phyloP scores from a whole-genome alignment of 2,113 vertebrate genomes.

The Varanus salvator region DNA sequence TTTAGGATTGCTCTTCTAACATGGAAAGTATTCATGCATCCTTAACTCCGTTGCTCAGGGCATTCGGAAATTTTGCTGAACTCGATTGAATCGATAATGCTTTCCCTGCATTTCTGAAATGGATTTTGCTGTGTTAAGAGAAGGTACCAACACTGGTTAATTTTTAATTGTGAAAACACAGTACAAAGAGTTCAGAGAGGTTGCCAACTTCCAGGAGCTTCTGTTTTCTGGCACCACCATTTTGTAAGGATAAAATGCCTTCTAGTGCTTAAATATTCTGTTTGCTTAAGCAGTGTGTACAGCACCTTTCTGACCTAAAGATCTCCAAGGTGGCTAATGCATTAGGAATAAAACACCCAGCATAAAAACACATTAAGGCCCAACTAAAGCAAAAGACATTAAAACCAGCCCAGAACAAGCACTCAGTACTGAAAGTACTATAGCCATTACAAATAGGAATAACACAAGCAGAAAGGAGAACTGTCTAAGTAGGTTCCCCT shows the following conservation, averaged over 20 bases:
- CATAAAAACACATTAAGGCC: not conserved
- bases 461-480: not conserved
- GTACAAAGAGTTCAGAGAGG: not conserved
- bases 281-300: not conserved
- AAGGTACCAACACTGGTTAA: not conserved
- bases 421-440: not conserved
- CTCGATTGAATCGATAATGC: not conserved
- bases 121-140: not conserved
- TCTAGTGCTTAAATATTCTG: not conserved
- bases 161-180: not conserved
- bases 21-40: constrained; percentile 7
- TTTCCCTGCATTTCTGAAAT: constrained; percentile 5
- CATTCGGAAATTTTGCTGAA: not conserved
- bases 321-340: not conserved
- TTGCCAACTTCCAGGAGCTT: not conserved
- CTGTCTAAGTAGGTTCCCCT: too few species aligned
- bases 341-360: not conserved
- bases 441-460: not conserved
- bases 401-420: not conserved
- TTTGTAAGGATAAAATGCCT: not conserved
- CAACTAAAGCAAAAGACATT: too few species aligned
- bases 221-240: not conserved
- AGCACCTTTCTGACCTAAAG: not conserved
- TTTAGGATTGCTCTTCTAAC: constrained; percentile 12
- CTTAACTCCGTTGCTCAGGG: not conserved